These are phyloP conservation scores for Ctenosaura bakeri DNA, from an alignment of 2,797 vertebrate species.

Conservation along the genomic window DNA sequence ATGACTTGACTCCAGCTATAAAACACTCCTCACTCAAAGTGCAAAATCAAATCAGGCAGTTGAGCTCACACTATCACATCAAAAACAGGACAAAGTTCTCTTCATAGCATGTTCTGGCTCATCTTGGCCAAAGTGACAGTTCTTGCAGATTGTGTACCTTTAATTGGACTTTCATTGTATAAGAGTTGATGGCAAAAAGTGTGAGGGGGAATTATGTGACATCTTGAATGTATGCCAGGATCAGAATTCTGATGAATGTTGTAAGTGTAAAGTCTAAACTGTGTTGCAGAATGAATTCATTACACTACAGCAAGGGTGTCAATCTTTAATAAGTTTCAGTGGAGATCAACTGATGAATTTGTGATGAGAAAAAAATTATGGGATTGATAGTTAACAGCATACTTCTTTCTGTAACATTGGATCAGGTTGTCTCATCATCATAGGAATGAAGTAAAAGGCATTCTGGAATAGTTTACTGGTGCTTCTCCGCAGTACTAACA, in stretches of 20 bases:
- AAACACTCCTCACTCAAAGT: slow-evolving; percentile 16
- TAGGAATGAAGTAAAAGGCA: no score
- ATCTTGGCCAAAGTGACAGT: slow-evolving; percentile 2
- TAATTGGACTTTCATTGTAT: not conserved
- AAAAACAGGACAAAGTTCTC: slow-evolving; percentile 42
- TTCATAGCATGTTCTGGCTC: slow-evolving; percentile 24
- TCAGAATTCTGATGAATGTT: no score
- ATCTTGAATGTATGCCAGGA: not conserved
- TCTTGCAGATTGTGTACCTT: not conserved
- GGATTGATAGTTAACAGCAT: not conserved
- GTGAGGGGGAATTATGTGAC: not conserved
- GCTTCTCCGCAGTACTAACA: no score
- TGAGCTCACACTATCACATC: slow-evolving; percentile 27
- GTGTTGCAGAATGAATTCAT: not conserved
- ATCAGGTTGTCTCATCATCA: not conserved
- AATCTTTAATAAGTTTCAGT: not conserved
- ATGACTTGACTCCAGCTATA: slow-evolving; percentile 31
- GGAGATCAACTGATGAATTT: not conserved
- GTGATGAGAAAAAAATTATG: not conserved
- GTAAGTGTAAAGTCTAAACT: not conserved
- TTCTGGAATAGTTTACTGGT: no score
- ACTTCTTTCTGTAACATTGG: not conserved
- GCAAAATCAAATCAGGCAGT: slow-evolving; percentile 29
- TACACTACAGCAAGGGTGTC: not conserved
- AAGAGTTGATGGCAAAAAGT: slow-evolving; percentile 1